These are phyloP conservation scores for Scelioninae gen. 1 DNA, from an alignment of 2,888 invertebrate species.

Conservation along the genomic window DNA sequence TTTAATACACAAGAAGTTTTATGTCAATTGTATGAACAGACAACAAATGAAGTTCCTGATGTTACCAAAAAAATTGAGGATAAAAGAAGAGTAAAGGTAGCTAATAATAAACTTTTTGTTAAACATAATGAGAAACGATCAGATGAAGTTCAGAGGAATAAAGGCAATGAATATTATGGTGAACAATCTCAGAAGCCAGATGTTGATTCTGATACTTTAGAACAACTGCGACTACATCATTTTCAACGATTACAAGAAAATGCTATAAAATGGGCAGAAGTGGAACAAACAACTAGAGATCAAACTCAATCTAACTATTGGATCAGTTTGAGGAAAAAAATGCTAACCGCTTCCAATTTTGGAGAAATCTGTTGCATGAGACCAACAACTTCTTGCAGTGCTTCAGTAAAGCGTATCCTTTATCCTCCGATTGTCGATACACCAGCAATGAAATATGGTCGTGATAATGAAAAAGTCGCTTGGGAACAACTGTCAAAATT, in stretches of 20 bases:
- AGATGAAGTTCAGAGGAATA: neutral
- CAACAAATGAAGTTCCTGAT: constrained; percentile 8
- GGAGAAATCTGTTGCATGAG: constrained; percentile 48
- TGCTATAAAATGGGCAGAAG: constrained; percentile 44
- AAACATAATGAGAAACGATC: too few relatives aligned
- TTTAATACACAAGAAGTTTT: constrained; percentile 50
- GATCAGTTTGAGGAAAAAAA: constrained; percentile 46
- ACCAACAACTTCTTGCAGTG: constrained; percentile 25
- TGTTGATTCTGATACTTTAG: constrained; percentile 28
- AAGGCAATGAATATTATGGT: constrained; percentile 64
- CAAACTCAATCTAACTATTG: constrained; percentile 55
- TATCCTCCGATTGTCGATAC: constrained; percentile 13
- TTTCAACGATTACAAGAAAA: constrained; percentile 50
- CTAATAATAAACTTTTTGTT: neutral
- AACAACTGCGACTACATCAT: constrained; percentile 35
- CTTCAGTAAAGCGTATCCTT: constrained; percentile 11
- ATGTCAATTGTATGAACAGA: constrained; percentile 22
- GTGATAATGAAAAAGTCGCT: constrained; percentile 19
- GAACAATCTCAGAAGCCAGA: constrained; percentile 65
- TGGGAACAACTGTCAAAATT: constrained; percentile 6
- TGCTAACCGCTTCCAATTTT: constrained; percentile 71
- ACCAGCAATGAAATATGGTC: constrained; percentile 10
- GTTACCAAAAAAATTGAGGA: constrained; percentile 43
- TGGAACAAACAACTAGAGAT: constrained; percentile 56
- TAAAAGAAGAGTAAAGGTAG: constrained; percentile 23